Evolutionary conservation across 2,797 vertebrate genomes (phyloP).

Genomic region (Pseudochaenichthys georgianus): DNA sequence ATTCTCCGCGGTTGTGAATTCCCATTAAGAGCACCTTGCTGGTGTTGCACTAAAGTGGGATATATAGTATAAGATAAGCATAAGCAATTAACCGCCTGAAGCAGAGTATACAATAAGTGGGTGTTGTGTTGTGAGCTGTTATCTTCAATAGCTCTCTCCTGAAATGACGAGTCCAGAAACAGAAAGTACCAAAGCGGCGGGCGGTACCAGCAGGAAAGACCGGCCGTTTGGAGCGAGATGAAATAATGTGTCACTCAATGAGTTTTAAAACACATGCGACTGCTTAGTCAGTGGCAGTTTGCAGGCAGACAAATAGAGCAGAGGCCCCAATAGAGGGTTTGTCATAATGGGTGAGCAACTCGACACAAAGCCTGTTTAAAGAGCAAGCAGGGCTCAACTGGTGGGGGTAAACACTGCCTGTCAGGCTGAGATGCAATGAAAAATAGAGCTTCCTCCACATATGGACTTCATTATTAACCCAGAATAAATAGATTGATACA

Average conservation of each 20-base stretch:
- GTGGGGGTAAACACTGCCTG: slow-evolving; percentile 77
- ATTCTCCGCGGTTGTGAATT: slow-evolving; percentile 68
- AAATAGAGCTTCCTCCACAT: slow-evolving; percentile 63
- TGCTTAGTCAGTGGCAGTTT: slow-evolving; percentile 80
- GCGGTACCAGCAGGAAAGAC: slow-evolving; percentile 45
- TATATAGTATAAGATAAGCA: slow-evolving; percentile 72
- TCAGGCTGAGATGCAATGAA: slow-evolving; percentile 67
- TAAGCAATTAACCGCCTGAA: slow-evolving; percentile 73
- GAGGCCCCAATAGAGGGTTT: slow-evolving; percentile 79
- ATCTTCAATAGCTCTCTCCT: slow-evolving; percentile 70
- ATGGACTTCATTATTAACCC: slow-evolving; percentile 78
- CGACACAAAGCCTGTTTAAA: slow-evolving; percentile 83
- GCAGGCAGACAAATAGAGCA: slow-evolving; percentile 79
- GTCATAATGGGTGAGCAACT: slow-evolving; percentile 81
- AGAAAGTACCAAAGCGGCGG: slow-evolving; percentile 63
- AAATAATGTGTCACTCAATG: slow-evolving; percentile 77
- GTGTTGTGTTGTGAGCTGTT: slow-evolving; percentile 68
- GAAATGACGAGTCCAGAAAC: slow-evolving; percentile 69
- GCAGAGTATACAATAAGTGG: slow-evolving; percentile 72
- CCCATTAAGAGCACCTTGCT: slow-evolving; percentile 69
- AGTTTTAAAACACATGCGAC: slow-evolving; percentile 81
- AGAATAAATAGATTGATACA: slow-evolving; percentile 65
- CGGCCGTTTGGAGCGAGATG: slow-evolving; percentile 60
- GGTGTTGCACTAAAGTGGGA: slow-evolving; percentile 70
- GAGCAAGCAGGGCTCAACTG: slow-evolving; percentile 76